Evolutionary conservation across 2,888 invertebrate genomes (phyloP), one percentile per base, ranked within the genome.

Genomic region (Aspidiotus destructor): DNA sequence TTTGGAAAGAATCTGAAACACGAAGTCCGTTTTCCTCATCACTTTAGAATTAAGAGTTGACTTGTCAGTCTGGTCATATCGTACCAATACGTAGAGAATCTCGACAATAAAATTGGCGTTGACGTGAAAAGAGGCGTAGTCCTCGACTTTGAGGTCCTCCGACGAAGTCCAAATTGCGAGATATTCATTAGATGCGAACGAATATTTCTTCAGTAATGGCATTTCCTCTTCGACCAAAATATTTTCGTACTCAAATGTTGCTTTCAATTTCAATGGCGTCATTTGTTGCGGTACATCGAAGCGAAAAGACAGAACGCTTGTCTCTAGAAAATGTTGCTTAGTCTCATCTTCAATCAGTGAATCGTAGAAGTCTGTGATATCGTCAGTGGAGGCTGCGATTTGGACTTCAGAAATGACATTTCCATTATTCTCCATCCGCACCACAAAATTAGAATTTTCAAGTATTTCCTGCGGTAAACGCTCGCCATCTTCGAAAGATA

Each of bases 41-140:
- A 41, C n/a, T 41, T n/a, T 62, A 2, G 44, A 54, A 52, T 62
- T 8, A 52, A 60, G 9, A 60, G 28, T 2, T n/a, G 40, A 17
- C 60, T 60, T 2, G 3, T 17, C 13, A n/a, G 13, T 2, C 16
- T 5, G 57, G 48, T 40, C 70, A 71, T 69, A 67, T 73, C 76
- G 75, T 75, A 81, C 81, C 77, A 81, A 75, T 73, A 80, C 82
- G 73, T 78, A 77, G 71, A 82, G 79, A 61, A 76, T 74, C n/a
- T 80, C 77, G 13, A 80, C 75, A 73, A 76, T 76, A 71, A 79
- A 80, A 72, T 80, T 81, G 1, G 79, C 76, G 69, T 77, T 76
- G 13, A 82, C 79, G 72, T 82, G 81, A 72, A 83, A 79, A 10
- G 82, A 77, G 72, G 80, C 81, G 75, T 79, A 83, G 72, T 81